phyloP scores from a whole-genome alignment of 2,113 vertebrate genomes.

The Lepus europaeus region DNA sequence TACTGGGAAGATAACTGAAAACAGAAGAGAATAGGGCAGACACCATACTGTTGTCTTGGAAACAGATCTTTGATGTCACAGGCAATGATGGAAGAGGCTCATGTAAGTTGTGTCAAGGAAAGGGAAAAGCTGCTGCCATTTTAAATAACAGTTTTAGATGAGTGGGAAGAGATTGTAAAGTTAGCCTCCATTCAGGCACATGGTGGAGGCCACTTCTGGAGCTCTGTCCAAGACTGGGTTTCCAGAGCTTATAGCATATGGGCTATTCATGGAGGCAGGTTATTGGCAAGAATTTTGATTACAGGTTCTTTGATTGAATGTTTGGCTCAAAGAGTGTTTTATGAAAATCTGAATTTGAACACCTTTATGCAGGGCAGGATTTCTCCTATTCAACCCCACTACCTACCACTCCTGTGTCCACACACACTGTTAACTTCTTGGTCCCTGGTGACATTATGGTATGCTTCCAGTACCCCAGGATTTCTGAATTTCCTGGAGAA shows the following conservation, averaged over 20 bases:
- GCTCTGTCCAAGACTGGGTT: background rate
- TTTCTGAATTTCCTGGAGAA: slow-evolving; percentile 53
- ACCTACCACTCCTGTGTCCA: background rate
- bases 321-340: slow-evolving; percentile 9
- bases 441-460: background rate
- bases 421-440: background rate
- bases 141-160: background rate
- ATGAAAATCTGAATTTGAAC: slow-evolving; percentile 45
- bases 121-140: background rate
- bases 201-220: background rate
- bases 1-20: background rate
- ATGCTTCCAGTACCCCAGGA: background rate
- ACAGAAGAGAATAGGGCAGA: background rate
- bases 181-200: background rate
- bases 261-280: background rate
- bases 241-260: background rate
- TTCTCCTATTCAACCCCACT: background rate
- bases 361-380: background rate
- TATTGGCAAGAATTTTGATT: slow-evolving; percentile 26
- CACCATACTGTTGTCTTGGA: background rate
- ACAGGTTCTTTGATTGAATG: slow-evolving; percentile 1
- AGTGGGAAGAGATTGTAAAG: background rate
- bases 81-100: background rate
- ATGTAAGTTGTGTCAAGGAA: background rate
- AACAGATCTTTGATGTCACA: slow-evolving; percentile 6